Evolutionary conservation across 2,888 invertebrate genomes (phyloP), one percentile per base, ranked within the genome.

Genomic region (Argynnis bischoffii): DNA sequence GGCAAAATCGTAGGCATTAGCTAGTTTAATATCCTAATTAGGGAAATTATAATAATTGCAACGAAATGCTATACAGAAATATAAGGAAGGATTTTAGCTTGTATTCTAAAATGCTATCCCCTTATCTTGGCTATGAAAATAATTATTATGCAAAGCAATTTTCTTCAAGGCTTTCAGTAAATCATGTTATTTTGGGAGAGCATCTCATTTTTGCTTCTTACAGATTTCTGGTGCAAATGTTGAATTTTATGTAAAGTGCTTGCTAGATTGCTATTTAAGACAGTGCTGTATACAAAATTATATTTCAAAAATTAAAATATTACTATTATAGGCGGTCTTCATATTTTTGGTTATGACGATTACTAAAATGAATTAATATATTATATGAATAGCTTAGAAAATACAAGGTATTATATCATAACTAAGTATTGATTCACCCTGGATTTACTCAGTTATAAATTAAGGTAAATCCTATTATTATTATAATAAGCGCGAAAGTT

Each of bases 91-190:
- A 55, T 66, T 15, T 26, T 54, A 47, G 13, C 51, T 59, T 31
- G 16, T 50, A 54, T 54, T 60, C n/a, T 6, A 46, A 53, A 68
- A 66, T 66, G 55, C 63, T 61, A 50, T 68, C 26, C 60, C 16
- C 51, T 65, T 64, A 61, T 50, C 63, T 57, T 53, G 26, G n/a
- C 46, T 41, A 64, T 60, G 64, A 60, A 68, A 68, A 64, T 64
- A 64, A 68, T 68, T 57, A 65, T 13, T 57, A 67, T 65, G 63
- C 61, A 67, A 63, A 64, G 67, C 64, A 67, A 70, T 70, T 70
- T 64, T 15, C 61, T 64, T 26, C 61, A 48, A 64, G 67, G 61
- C 66, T 67, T 35, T 26, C 48, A 31, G 61, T 67, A 67, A 64
- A 70, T 70, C 65, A 67, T 63, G 54, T 70, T 63, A 63, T 65